Base-by-base conservation (phyloP, 2,113 vertebrate species). In the Bagarius yarrelli region DNA sequence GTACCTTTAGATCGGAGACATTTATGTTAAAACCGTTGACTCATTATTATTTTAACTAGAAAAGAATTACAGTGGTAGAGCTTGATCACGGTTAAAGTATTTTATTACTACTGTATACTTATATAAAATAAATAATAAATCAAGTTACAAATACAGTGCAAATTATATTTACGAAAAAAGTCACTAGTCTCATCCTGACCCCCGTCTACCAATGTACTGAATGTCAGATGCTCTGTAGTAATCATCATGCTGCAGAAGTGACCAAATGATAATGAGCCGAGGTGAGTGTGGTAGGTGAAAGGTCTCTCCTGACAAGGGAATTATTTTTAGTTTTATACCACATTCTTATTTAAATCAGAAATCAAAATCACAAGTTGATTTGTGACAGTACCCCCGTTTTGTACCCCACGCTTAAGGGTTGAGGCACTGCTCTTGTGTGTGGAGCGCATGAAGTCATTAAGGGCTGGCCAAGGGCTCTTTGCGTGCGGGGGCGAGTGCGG, bases 391-490 rank as follows among this genome's bases (percentile, higher is more conserved):
- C n/a, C 70, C 27, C 32, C 70, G 71, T 23, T 40, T 44, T 83
- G 85, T 95, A 99, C 97, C 96, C 97, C 97, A 25, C 96, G 94
- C 92, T 98, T 99, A 82, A 98, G 93, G 92, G 95, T 98, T 91
- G 89, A 99, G 95, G 95, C 96, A 99, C 94, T 98, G 97, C 94
- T 98, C 94, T 97, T 98, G 93, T 96, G 97, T 94, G 95, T 96
- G 94, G 97, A 98, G 91, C 92, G 95, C 96, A 98, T 97, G 92
- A 99, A 96, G 91, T 97, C 96, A 91, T 98, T 98, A 89, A 99
- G 95, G 86, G 96, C 88, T 97, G 96, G 91, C 96, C 94, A 90
- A 99, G 96, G 96, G 96, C 87, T 98, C 97, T 94, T 96, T 95
- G 89, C 91, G 90, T 95, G 94, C 90, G 96, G 96, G 69, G 96